These are phyloP conservation scores for Ophion obscuratus DNA, from an alignment of 2,888 invertebrate genomes.

Conservation along the genomic window DNA sequence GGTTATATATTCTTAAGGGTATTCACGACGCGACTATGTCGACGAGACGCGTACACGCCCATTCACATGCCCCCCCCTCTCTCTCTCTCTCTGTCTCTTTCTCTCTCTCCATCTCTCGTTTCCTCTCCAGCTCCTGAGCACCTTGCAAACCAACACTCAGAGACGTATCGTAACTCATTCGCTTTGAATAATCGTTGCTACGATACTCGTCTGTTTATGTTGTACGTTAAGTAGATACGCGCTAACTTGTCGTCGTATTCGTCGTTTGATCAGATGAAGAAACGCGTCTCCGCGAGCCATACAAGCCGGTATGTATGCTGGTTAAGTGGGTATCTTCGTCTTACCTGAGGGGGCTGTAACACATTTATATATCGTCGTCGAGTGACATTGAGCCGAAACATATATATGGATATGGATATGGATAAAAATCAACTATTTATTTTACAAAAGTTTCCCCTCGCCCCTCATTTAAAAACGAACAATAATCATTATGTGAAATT, in stretches of 20 bases:
- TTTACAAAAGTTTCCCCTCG: not conserved
- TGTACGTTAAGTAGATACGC: constrained; percentile 55
- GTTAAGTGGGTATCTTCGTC: constrained; percentile 36
- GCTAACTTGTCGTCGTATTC: constrained; percentile 58
- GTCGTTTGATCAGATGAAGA: constrained; percentile 64
- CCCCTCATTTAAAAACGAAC: not conserved
- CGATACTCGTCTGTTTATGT: constrained; percentile 61
- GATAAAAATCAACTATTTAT: too few relatives aligned
- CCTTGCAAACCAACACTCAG: constrained; percentile 37
- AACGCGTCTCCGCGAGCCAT: constrained; percentile 60
- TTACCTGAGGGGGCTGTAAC: constrained; percentile 46
- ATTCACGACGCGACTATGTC: constrained; percentile 28
- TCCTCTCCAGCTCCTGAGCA: not conserved
- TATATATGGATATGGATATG: constrained; percentile 2
- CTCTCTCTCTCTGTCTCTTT: constrained; percentile 3
- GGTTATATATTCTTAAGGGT: constrained; percentile 15
- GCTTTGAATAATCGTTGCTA: constrained; percentile 62
- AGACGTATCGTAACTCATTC: constrained; percentile 63
- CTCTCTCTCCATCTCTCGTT: not conserved
- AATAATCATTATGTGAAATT: too few relatives aligned
- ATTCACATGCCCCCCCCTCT: constrained; percentile 16
- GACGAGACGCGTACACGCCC: constrained; percentile 47
- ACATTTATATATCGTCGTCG: constrained; percentile 43
- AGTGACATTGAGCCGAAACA: constrained; percentile 39
- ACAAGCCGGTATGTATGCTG: constrained; percentile 11